These are phyloP conservation scores for Hexactinellida sp. DNA, from an alignment of 37 sponge, comb jelly and placozoan genomes.

Conservation along the genomic window DNA sequence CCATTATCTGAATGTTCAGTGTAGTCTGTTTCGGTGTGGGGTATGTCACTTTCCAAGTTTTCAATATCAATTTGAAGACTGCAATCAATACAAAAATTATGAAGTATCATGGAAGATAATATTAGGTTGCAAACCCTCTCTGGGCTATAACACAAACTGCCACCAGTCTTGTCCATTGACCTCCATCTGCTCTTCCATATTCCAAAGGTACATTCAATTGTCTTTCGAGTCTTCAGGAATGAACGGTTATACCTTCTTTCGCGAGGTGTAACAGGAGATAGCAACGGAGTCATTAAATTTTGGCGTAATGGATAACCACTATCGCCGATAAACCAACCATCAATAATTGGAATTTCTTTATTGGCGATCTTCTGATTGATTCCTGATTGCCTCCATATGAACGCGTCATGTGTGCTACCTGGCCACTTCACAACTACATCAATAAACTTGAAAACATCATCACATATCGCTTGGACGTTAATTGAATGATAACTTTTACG, in stretches of 20 bases:
- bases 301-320: background rate
- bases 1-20: too few species aligned
- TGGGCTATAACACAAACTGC: background rate
- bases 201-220: background rate
- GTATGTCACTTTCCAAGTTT: too few species aligned
- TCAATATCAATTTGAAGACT: too few species aligned
- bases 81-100: slow-evolving; percentile 6
- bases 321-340: background rate
- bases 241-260: background rate
- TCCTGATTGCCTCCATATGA: background rate
- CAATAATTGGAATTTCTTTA: background rate
- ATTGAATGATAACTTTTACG: slow-evolving; percentile 5
- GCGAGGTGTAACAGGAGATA: background rate
- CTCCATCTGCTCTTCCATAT: slow-evolving; percentile 6
- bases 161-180: slow-evolving; percentile 11
- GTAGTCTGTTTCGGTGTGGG: too few species aligned
- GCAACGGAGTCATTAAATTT: background rate
- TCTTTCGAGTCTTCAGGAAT: background rate
- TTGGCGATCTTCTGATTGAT: background rate
- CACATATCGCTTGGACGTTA: slow-evolving; percentile 4
- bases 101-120: background rate
- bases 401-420: background rate
- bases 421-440: slow-evolving; percentile 16
- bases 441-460: background rate
- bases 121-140: background rate